Conservation (phyloP, 2,888 invertebrate genomes). For the Euzophera pinguis region DNA sequence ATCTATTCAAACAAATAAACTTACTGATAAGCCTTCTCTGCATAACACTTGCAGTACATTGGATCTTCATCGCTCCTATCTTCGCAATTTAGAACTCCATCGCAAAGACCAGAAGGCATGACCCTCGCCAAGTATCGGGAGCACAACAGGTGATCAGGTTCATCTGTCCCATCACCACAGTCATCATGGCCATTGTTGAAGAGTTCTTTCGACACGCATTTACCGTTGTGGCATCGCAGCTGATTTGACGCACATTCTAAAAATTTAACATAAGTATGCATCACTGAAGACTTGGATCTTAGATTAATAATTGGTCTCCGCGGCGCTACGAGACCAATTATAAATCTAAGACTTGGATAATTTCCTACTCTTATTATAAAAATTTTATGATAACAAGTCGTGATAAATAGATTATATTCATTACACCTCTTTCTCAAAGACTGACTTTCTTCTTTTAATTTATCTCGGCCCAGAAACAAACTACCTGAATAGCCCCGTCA, state of each 20-base stretch:
- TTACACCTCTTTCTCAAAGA: too few species aligned
- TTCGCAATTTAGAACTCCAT: conserved; percentile 86
- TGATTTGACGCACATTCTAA: conserved; percentile 82
- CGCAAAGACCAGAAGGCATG: conserved; percentile 85
- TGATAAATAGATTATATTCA: too few species aligned
- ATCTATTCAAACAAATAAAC: too few species aligned
- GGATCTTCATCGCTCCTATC: conserved; percentile 89
- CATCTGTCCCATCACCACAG: conserved; percentile 87
- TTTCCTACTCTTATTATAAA: too few species aligned
- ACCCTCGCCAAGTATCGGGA: conserved; percentile 84
- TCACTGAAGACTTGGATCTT: too few species aligned
- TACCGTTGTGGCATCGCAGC: conserved; percentile 83
- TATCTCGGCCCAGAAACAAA: too few species aligned
- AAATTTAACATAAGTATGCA: conserved; percentile 25
- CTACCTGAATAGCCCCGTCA: too few species aligned
- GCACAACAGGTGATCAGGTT: conserved; percentile 81
- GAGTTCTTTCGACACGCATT: conserved; percentile 83
- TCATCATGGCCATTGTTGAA: conserved; percentile 85
- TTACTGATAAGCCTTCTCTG: conserved; percentile 52
- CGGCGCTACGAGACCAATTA: too few species aligned
- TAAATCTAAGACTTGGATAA: too few species aligned
- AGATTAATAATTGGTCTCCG: too few species aligned
- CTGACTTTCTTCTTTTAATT: too few species aligned
- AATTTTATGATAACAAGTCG: too few species aligned
- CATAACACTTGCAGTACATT: conserved; percentile 81